Percentiles rank a stretch among this genome's conserved stretches.
Conservation (phyloP, 64 coral and sea anemone genomes). For the Pocillopora verrucosa region DNA sequence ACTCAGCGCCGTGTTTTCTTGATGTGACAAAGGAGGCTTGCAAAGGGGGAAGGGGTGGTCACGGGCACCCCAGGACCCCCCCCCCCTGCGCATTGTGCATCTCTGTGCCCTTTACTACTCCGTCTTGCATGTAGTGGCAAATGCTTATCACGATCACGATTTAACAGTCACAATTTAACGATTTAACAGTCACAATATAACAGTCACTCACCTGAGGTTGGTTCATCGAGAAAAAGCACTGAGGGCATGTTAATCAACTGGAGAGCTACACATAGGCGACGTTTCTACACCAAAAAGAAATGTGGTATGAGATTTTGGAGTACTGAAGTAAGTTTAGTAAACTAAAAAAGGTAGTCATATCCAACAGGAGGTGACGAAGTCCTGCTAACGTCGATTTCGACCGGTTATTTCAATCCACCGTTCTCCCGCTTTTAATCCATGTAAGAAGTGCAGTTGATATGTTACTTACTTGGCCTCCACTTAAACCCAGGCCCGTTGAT, state of each 20-base stretch:
- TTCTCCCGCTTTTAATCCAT: not conserved
- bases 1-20: too few species aligned
- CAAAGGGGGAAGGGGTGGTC: too few species aligned
- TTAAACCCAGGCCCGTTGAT: slow-evolving; percentile 56
- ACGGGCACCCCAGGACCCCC: too few species aligned
- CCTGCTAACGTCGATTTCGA: not conserved
- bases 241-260: slow-evolving; percentile 81
- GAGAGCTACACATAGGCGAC: slow-evolving; percentile 65
- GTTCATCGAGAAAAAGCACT: slow-evolving; percentile 73
- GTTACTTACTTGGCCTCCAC: slow-evolving; percentile 67
- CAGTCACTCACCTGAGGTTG: slow-evolving; percentile 52
- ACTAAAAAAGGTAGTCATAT: not conserved
- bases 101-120: too few species aligned
- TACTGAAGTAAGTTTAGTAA: not conserved
- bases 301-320: not conserved
- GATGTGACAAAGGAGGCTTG: too few species aligned
- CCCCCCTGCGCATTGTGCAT: too few species aligned
- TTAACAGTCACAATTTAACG: too few species aligned
- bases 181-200: not conserved
- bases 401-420: not conserved
- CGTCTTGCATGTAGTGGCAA: not conserved
- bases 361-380: too few species aligned
- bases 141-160: not conserved
- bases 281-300: slow-evolving; percentile 42
- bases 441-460: not conserved